Conservation (phyloP, 2,113 vertebrate genomes). For the Psammodynastes pulverulentus region DNA sequence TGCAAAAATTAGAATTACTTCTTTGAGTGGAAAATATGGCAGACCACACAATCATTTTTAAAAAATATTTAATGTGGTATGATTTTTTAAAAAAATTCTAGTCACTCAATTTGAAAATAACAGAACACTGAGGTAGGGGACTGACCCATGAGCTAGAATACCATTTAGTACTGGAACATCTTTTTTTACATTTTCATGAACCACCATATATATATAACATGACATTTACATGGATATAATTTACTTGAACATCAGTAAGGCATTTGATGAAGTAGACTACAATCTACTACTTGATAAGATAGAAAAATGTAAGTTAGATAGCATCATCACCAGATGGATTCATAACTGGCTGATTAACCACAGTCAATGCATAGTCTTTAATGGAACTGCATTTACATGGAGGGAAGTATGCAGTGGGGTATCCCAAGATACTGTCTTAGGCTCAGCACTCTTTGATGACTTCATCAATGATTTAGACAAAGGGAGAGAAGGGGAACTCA, state of each 20-base stretch:
- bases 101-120: not conserved
- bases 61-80: not conserved
- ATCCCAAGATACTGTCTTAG: too few species aligned
- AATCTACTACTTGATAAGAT: not conserved
- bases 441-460: too few species aligned
- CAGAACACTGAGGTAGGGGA: not conserved
- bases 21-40: not conserved
- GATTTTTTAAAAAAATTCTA: not conserved
- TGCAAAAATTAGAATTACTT: not conserved
- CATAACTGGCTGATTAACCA: too few species aligned
- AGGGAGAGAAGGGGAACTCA: too few species aligned
- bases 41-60: not conserved
- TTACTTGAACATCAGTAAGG: not conserved
- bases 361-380: too few species aligned
- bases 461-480: too few species aligned
- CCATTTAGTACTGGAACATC: not conserved
- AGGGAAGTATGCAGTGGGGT: too few species aligned
- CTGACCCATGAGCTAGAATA: not conserved
- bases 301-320: too few species aligned
- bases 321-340: too few species aligned
- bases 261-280: not conserved
- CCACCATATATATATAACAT: not conserved
- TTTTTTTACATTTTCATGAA: not conserved
- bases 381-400: too few species aligned
- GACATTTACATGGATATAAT: not conserved